phyloP scores from a whole-genome alignment of 2,113 vertebrate species.

The Cololabis saira region DNA sequence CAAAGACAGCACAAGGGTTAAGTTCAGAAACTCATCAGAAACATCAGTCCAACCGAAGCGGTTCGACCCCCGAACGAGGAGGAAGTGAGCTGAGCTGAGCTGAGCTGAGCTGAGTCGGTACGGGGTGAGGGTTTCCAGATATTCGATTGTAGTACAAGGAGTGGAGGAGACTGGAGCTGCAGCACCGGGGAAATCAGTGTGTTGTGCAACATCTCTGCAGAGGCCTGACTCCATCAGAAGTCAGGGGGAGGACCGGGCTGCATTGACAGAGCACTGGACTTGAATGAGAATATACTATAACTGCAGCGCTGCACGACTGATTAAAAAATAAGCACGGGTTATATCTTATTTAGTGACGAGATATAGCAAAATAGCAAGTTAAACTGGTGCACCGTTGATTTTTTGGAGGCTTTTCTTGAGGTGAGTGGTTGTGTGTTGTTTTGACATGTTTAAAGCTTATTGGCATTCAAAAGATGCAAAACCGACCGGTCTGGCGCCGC shows the following conservation, averaged over 20 bases:
- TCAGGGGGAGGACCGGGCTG: too few relatives aligned
- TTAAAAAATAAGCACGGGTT: too few relatives aligned
- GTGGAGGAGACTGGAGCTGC: not conserved
- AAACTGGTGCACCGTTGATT: not conserved
- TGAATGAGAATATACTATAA: too few relatives aligned
- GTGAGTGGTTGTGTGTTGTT: not conserved
- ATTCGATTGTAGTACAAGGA: not conserved
- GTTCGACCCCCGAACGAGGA: not conserved
- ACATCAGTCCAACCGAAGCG: too few relatives aligned
- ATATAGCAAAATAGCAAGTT: not conserved
- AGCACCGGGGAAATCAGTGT: not conserved
- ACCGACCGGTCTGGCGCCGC: not conserved
- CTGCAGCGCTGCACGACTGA: too few relatives aligned
- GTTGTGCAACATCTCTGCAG: not conserved
- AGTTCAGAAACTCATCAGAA: too few relatives aligned
- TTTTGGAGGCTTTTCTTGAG: not conserved
- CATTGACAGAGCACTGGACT: too few relatives aligned
- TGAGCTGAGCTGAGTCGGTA: not conserved
- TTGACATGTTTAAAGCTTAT: not conserved
- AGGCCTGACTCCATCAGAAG: too few relatives aligned
- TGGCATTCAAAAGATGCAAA: not conserved
- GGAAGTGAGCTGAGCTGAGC: not conserved
- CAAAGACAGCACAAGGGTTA: too few relatives aligned
- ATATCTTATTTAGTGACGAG: too few relatives aligned
- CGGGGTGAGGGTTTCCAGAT: not conserved